Base-by-base conservation (phyloP, 2,797 vertebrate species). In the Pyrocephalus nanus region DNA sequence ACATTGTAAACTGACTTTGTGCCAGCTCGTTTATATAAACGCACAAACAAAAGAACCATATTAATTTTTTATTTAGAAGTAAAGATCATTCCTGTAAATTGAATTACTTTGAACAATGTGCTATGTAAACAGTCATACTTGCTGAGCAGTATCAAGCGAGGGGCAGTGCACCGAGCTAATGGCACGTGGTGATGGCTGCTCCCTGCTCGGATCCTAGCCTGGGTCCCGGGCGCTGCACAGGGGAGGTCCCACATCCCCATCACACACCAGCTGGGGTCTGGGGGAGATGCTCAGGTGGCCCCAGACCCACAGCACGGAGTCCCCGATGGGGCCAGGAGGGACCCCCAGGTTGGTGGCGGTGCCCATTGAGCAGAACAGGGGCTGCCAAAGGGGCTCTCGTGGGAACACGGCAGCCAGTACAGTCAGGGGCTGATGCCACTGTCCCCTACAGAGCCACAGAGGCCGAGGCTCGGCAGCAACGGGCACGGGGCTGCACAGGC, bases 51-150 rank as follows among this genome's bases (percentile, higher is more conserved):
- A 96, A 96, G 95, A 86, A 81, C 94, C 67, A 85, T 82, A 92
- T 96, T 96, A 95, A 96, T 97, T 96, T 96, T 96, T 96, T 96
- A 96, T 97, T 97, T 96, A 93, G 96, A 94, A 96, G 90, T 92
- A 93, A 93, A 89, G 92, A 95, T 93, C 94, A 58, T 96, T 96
- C 95, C 94, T 95, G 96, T 93, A 94, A 96, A 95, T 94, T 65
- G 93, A 96, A 94, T 96, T 96, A 96, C 95, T 95, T 92, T 86
- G 95, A 96, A 96, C 96, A 96, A 96, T 92, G 95, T 90, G 95
- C 95, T 95, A 66, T 93, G 67, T 96, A 96, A 96, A 96, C 96
- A 96, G 78, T 19, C 14, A 8, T 60, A 53, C 88, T 93, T 32
- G 74, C 93, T 64, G 90, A 92, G 16, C 42, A 21, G 70, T 82